Evolutionary conservation across 2,113 vertebrate species (phyloP).

Genomic region (Poeciliopsis occidentalis): DNA sequence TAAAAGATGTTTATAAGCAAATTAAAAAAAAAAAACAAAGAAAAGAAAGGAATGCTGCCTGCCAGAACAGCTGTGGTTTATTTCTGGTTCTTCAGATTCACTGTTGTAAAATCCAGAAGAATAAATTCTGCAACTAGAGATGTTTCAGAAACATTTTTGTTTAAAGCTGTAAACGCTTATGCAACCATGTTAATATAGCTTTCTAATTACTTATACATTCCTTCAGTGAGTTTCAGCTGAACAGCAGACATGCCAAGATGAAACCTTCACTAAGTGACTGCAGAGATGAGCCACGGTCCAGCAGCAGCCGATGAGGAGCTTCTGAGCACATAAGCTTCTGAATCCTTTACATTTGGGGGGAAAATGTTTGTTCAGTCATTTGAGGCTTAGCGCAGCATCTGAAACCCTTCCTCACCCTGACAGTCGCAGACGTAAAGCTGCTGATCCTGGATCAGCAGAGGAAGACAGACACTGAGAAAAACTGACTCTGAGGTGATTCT

Average conservation of each 20-base stretch:
- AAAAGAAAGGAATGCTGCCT: no score
- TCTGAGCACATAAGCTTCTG: slow-evolving; percentile 30
- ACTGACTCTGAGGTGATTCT: slow-evolving; percentile 4
- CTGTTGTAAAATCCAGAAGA: no score
- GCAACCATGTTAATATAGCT: background rate
- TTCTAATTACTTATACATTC: background rate
- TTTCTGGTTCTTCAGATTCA: no score
- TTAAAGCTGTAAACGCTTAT: no score
- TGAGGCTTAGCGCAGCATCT: slow-evolving; percentile 27
- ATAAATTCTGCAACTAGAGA: no score
- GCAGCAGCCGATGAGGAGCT: background rate
- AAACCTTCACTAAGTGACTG: background rate
- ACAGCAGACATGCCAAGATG: background rate
- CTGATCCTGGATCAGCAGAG: slow-evolving; percentile 41
- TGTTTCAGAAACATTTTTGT: no score
- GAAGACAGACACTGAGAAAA: background rate
- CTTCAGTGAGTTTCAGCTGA: background rate
- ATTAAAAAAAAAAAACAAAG: no score
- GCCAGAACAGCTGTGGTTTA: no score
- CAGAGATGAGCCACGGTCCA: background rate
- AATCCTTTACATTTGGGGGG: slow-evolving; percentile 27
- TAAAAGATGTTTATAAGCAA: no score
- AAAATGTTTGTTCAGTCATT: slow-evolving; percentile 6
- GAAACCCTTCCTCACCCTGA: slow-evolving; percentile 32
- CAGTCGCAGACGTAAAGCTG: slow-evolving; percentile 41